Conservation (phyloP, 2,888 invertebrate species). For the Sinelater perroti region DNA sequence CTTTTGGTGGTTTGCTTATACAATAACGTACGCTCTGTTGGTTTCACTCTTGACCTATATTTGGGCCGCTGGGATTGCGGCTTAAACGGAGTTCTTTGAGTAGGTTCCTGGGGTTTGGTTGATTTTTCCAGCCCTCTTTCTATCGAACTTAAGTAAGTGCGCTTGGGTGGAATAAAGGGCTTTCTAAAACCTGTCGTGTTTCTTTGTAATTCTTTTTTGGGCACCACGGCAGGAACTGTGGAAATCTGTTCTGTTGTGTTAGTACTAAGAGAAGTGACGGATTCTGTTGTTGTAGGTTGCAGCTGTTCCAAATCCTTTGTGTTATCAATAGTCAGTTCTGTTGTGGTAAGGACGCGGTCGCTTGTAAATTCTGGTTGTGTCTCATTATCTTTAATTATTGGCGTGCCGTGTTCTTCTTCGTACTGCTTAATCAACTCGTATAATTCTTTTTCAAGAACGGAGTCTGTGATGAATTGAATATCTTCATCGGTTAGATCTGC, state of each 20-base stretch:
- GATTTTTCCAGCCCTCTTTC: too few species aligned
- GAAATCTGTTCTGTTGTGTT: not conserved
- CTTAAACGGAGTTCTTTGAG: not conserved
- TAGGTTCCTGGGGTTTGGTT: too few species aligned
- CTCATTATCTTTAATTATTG: too few species aligned
- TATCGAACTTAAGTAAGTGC: not conserved
- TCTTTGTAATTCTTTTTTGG: not conserved
- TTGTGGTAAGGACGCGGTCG: too few species aligned
- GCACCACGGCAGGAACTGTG: not conserved
- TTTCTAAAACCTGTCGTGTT: not conserved
- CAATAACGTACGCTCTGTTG: constrained; percentile 6
- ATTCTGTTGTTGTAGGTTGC: not conserved
- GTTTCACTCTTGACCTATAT: constrained; percentile 10
- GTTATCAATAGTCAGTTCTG: not conserved
- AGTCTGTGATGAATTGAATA: constrained; percentile 2
- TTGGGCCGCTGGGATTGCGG: constrained; percentile 13
- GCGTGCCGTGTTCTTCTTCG: constrained; percentile 1
- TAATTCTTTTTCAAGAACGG: not conserved
- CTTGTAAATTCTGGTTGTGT: too few species aligned
- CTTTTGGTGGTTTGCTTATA: not conserved
- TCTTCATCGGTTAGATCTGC: constrained; percentile 1
- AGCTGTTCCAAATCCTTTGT: not conserved
- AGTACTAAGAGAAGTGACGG: not conserved
- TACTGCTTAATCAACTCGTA: not conserved
- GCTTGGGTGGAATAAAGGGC: not conserved